phyloP scores from a whole-genome alignment of 2,888 invertebrate genomes.

The Pachymerium ferrugineum region DNA sequence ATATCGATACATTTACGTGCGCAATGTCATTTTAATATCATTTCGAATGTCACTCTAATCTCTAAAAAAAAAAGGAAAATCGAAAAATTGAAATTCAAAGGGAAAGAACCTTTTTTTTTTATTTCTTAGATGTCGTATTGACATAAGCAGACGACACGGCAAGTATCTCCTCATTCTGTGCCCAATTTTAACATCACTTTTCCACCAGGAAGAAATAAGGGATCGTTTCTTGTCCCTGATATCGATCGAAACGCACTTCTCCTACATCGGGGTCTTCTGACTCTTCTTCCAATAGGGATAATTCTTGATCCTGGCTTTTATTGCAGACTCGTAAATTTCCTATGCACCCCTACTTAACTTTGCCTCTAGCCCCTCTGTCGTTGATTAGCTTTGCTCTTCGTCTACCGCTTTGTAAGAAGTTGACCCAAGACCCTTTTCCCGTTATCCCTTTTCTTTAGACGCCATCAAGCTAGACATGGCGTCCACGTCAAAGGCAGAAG shows the following conservation, averaged over 20 bases:
- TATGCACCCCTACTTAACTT: background rate
- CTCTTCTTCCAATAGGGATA: background rate
- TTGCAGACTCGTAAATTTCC: background rate
- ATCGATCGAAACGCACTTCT: background rate
- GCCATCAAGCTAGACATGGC: background rate
- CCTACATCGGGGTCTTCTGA: background rate
- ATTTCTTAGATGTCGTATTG: background rate
- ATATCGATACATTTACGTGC: too few species aligned
- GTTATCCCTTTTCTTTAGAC: background rate
- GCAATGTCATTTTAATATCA: too few species aligned
- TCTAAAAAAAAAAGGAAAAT: too few species aligned
- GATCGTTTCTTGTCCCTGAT: background rate
- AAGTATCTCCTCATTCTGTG: too few species aligned
- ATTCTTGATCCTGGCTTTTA: background rate
- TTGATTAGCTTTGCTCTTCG: background rate
- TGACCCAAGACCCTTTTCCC: background rate
- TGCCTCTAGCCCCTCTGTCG: background rate
- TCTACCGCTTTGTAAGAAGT: background rate
- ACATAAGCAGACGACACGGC: too few species aligned
- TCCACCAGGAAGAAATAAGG: background rate
- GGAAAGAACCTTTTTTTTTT: background rate
- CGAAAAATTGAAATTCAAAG: too few species aligned
- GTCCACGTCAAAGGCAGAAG: background rate
- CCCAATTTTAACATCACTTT: slow-evolving; percentile 1
- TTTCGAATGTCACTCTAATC: too few species aligned